Evolutionary conservation across 2,888 invertebrate species (phyloP), one percentile per base, ranked within the genome.

Genomic region (Apotomis betuletana): DNA sequence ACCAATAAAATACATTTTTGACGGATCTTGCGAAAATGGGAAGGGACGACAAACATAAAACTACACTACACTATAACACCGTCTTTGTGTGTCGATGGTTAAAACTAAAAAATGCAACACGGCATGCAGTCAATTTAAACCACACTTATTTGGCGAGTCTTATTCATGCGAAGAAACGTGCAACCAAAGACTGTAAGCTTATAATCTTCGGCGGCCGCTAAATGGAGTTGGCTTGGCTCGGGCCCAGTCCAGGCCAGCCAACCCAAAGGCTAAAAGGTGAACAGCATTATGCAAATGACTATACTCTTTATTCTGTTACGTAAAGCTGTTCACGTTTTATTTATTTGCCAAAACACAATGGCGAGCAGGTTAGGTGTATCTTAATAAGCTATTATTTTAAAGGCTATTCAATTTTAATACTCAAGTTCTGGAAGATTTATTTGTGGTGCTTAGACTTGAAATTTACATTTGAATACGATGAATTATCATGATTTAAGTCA

Each of bases 251-350:
- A 74, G 82, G 78, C 81, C 80, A 82, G 80, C 82, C 78, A 82
- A 84, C 84, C 86, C 85, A 81, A 86, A 85, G 87, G 85, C 86
- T 86, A 87, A 91, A 92, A 91, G 91, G 92, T 91, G 90, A 87
- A 89, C 87, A 87, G 86, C 83, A 90, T 91, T 92, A 92, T 92
- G 92, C 87, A 92, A 92, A 92, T 92, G 83, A 86, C 83, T 84
- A 81, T 85, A 89, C 88, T 90, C 92, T 91, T 92, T 92, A 91
- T 91, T 90, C 86, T 85, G 83, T 82, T 81, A 85, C 81, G 83
- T 87, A 85, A 87, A 83, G 84, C 85, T 88, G 87, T 89, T 90
- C 89, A 88, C 88, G 87, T 89, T 90, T 91, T 90, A 89, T 90
- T 90, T 91, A 90, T 90, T 89, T 86, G 82, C 83, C 81, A 84